phyloP scores from a whole-genome alignment of 2,888 invertebrate genomes.

The Nasonovia ribisnigri region DNA sequence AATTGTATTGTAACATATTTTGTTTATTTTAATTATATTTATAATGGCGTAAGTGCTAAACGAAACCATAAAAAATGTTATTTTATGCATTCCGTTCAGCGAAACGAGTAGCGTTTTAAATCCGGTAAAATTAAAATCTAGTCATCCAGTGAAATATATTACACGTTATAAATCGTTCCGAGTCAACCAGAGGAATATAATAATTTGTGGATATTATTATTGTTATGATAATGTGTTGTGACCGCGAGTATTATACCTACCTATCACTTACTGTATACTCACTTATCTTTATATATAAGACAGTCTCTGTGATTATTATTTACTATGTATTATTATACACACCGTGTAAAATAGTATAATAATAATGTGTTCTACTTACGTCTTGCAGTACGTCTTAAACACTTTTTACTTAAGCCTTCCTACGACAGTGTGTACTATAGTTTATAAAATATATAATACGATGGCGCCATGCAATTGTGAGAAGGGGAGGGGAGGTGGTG shows the following conservation, averaged over 20 bases:
- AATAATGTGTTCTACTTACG: background rate
- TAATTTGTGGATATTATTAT: background rate
- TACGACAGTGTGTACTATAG: background rate
- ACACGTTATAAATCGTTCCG: background rate
- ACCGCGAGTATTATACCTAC: background rate
- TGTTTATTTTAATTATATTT: background rate
- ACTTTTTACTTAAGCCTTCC: background rate
- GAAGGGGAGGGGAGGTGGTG: background rate
- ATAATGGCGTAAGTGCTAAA: background rate
- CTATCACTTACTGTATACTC: background rate
- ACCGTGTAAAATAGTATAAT: background rate
- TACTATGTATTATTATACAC: background rate
- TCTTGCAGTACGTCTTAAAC: background rate
- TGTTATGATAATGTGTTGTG: background rate
- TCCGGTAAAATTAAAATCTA: background rate
- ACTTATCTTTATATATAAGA: background rate
- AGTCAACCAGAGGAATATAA: background rate
- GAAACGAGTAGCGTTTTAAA: background rate
- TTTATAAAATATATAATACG: background rate
- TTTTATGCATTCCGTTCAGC: background rate
- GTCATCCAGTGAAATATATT: background rate
- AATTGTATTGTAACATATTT: background rate
- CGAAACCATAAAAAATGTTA: constrained; percentile 8
- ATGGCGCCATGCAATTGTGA: background rate
- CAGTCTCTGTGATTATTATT: background rate